phyloP scores from a whole-genome alignment of 92 coral and sea anemone species.

The Palythoa caribaeorum region DNA sequence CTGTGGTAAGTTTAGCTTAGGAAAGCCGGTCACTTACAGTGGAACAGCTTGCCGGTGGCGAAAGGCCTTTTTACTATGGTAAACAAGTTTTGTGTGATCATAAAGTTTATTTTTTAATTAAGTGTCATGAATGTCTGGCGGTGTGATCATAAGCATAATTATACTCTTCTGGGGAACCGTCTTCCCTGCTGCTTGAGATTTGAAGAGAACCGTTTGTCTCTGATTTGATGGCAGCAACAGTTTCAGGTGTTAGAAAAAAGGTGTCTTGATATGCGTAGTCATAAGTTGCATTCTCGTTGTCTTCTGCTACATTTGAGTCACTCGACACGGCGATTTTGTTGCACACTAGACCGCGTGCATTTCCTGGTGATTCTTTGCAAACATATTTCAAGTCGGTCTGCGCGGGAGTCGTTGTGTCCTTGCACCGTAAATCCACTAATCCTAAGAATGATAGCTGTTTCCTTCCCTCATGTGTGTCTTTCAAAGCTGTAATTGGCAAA shows the following conservation, averaged over 20 bases:
- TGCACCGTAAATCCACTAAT: not conserved
- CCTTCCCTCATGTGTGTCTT: not conserved
- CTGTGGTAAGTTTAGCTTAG: too few relatives aligned
- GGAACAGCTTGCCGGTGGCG: too few relatives aligned
- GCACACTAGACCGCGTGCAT: not conserved
- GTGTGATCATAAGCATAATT: constrained; percentile 4
- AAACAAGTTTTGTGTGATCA: not conserved
- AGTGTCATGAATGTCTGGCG: not conserved
- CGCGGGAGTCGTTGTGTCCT: not conserved
- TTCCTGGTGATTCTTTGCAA: not conserved
- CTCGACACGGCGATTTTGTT: not conserved
- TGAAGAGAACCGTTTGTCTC: not conserved
- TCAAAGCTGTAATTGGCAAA: not conserved
- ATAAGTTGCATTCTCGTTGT: not conserved
- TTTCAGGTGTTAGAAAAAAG: constrained; percentile 21
- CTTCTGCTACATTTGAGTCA: not conserved
- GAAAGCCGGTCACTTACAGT: too few relatives aligned
- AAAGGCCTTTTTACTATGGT: too few relatives aligned
- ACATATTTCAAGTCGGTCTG: not conserved
- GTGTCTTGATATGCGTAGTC: constrained; percentile 26
- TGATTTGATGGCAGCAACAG: not conserved
- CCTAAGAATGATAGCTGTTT: not conserved
- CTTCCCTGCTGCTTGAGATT: not conserved
- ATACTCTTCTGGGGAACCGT: not conserved
- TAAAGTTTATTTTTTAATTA: too few relatives aligned